phyloP scores from a whole-genome alignment of 2,113 vertebrate genomes.

The Struthidea cinerea region DNA sequence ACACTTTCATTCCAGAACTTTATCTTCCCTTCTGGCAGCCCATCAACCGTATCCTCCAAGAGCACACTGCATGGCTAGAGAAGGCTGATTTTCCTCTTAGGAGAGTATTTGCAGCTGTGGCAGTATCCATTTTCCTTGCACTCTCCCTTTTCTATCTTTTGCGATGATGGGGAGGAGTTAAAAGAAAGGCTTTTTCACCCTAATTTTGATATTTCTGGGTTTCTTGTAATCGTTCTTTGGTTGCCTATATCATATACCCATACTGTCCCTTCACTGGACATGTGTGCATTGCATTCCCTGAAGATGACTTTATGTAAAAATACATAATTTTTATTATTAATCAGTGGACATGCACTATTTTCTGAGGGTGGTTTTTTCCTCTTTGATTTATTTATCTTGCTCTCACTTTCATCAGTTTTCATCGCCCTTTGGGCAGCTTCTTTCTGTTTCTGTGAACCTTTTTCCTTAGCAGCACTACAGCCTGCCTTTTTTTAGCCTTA shows the following conservation, averaged over 20 bases:
- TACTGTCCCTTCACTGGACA: background rate
- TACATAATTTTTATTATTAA: background rate
- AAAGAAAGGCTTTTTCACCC: background rate
- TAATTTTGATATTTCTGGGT: background rate
- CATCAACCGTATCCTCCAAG: background rate
- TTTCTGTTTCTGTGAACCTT: background rate
- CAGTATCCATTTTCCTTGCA: background rate
- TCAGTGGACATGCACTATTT: background rate
- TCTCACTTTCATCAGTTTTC: background rate
- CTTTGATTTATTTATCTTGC: background rate
- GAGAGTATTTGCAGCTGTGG: background rate
- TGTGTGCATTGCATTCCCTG: background rate
- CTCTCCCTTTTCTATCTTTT: background rate
- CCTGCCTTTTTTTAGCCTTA: background rate
- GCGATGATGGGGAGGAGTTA: background rate
- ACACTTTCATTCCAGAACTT: constrained; percentile 3
- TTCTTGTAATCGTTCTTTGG: background rate
- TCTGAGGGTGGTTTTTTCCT: background rate
- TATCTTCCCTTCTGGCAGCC: constrained; percentile 11
- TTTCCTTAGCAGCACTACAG: background rate
- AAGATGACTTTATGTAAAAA: background rate
- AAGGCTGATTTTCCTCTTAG: background rate
- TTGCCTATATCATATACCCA: background rate
- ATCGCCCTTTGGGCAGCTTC: background rate
- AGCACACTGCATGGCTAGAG: background rate